Base-by-base conservation (phyloP, 2,888 invertebrate species). In the Aleiodes testaceus region DNA sequence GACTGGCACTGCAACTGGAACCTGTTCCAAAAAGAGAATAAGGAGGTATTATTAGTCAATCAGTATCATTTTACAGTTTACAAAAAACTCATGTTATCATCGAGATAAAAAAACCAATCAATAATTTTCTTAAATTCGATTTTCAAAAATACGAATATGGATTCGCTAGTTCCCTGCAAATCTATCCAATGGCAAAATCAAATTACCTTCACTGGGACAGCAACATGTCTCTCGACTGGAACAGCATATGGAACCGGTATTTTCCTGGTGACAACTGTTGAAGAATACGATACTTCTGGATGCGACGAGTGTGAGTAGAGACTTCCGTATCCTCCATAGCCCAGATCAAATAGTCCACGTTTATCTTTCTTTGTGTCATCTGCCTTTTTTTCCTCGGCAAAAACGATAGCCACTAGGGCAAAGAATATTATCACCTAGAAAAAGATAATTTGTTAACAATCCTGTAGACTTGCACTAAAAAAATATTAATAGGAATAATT, bases 241-340 rank as follows among this genome's bases (percentile, higher is more conserved):
- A 90, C 89, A n/a, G 89, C 86, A 53, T 90, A 89, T 6, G 90
- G 89, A 3, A 90, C 87, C 69, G 89, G 86, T n/a, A 89, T 86
- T 79, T 89, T 88, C 75, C 88, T 89, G 68, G 89, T 90, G 75
- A 90, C 85, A 22, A 88, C 83, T 64, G 89, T 89, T 89, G 47
- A 86, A 84, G 74, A 88, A 86, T 71, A 67, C 9, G 77, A 69
- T 59, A 66, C 18, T 42, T 66, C 42, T 49, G 73, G 65, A 61
- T 65, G 45, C 16, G 64, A 11, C 44, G 67, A 36, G 66, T 69
- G 66, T 36, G 68, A 52, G 2, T 72, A 68, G 26, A 55, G 64
- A 14, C 36, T 11, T 12, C 76, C 77, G 55, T 72, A 52, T 61
- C 77, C 77, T 16, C 45, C 49, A 53, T 85, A 84, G 12, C 84